Evolutionary conservation across 1,140 invertebrate genomes (phyloP).

Genomic region (Ceratitis capitata): DNA sequence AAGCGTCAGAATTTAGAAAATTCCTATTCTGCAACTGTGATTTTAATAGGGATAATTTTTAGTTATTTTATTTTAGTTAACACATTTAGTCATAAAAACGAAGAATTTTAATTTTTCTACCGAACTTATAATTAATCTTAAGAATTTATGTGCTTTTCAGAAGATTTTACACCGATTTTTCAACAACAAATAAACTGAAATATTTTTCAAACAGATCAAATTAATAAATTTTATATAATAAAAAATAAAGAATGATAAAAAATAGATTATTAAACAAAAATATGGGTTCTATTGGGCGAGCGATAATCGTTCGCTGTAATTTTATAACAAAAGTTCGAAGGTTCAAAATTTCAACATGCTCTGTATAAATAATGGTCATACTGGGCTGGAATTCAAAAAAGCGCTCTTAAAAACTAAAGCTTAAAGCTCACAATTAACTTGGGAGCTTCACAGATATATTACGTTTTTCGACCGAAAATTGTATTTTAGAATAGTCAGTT

Average conservation of each 20-base stretch:
- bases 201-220: background rate
- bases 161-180: background rate
- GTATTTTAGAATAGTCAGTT: too few species aligned
- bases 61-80: background rate
- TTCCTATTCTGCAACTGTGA: slow-evolving; percentile 34
- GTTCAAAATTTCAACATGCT: too few species aligned
- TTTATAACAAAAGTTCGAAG: too few species aligned
- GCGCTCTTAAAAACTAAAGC: too few species aligned
- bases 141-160: background rate
- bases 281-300: too few species aligned
- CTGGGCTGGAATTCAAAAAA: too few species aligned
- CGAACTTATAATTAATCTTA: background rate
- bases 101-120: slow-evolving; percentile 9
- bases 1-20: background rate
- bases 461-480: too few species aligned
- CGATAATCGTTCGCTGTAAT: too few species aligned
- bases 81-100: background rate
- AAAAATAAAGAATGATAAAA: background rate
- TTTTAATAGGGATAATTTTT: slow-evolving; percentile 13
- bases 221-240: background rate
- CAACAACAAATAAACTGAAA: too few species aligned
- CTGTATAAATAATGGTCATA: too few species aligned
- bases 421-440: too few species aligned
- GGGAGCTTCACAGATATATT: too few species aligned
- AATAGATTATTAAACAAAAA: background rate